These are phyloP conservation scores for Protophormia terraenovae DNA, from an alignment of 2,888 invertebrate species.

Conservation along the genomic window DNA sequence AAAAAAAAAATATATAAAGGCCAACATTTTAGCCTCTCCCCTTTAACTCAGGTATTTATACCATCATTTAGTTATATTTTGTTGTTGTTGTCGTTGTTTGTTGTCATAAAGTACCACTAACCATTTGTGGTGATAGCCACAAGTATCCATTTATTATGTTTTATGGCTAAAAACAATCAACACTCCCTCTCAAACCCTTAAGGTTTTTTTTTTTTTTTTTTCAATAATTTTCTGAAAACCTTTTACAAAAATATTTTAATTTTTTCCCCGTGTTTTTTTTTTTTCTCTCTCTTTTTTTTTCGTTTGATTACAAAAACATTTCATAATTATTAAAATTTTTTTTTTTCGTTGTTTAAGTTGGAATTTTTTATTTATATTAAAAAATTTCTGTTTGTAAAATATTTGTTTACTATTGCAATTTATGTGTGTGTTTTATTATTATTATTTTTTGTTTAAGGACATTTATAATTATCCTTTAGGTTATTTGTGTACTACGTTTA, in stretches of 20 bases:
- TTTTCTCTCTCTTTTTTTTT: no score
- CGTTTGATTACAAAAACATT: slow-evolving; percentile 39
- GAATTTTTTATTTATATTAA: slow-evolving; percentile 6
- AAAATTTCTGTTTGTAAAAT: slow-evolving; percentile 9
- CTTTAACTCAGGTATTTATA: no score
- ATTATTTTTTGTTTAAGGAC: neutral
- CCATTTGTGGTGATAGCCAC: slow-evolving; percentile 25
- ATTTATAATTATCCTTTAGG: neutral
- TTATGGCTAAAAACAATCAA: slow-evolving; percentile 46
- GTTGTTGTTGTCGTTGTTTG: no score
- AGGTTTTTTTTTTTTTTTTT: neutral
- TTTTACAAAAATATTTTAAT: slow-evolving; percentile 24
- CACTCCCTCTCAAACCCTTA: slow-evolving; percentile 9
- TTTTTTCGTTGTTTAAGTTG: slow-evolving; percentile 7
- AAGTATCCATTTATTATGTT: slow-evolving; percentile 55
- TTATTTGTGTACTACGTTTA: neutral
- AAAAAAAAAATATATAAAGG: neutral
- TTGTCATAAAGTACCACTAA: neutral
- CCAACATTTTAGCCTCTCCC: neutral
- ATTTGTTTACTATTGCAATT: slow-evolving; percentile 1
- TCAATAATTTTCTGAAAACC: slow-evolving; percentile 7
- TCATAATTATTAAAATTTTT: slow-evolving; percentile 24
- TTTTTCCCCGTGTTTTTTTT: neutral
- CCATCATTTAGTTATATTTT: neutral
- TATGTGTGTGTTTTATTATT: neutral